Base-by-base conservation (phyloP, 2,888 invertebrate genomes). In the Rhingia rostrata region DNA sequence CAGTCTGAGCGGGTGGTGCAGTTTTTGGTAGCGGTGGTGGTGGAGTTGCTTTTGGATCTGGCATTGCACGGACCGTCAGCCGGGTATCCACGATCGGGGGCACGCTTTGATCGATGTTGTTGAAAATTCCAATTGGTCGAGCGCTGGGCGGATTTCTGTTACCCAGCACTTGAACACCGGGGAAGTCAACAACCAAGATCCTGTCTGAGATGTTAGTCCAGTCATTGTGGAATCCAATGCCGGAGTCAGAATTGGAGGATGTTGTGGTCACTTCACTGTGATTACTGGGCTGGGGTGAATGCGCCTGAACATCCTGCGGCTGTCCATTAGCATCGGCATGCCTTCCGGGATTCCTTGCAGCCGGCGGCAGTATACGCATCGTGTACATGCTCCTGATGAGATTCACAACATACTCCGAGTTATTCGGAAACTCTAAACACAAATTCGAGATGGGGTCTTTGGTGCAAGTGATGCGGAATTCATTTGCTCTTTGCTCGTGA, bases 211-310 rank as follows among this genome's bases (percentile, higher is more conserved):
- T 94, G 88, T 96, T 96, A 7, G 95, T 94, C 88, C 95, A 95
- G 88, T 98, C 97, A 88, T 97, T 97, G 86, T 97, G 94, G 88
- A 98, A 98, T 0, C 98, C 98, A 81, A 98, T 97, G 0, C 98
- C 98, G 1, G 98, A 98, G 90, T 98, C 98, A 73, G 97, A 97
- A 90, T 98, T 98, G 87, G 97, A 97, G 0, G 97, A 97, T 22
- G 96, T 96, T 0, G 95, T 95, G 0, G 95, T 95, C 6, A 95
- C 93, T 87, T 95, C 96, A 88, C 96, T 96, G 82, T 95, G 94
- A 88, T 95, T 95, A 89, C 96, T 97, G 0, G 96, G 97, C 87
- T 97, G 97, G 0, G 97, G 97, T 0, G 97, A 97, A 88, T 95
- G 95, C 0, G 95, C 95, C 0, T 89, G 89, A 0, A 88, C 87